Evolutionary conservation across 1,140 invertebrate genomes (phyloP), one percentile per base, ranked within the genome.

Genomic region (Zaprionus davidi): DNA sequence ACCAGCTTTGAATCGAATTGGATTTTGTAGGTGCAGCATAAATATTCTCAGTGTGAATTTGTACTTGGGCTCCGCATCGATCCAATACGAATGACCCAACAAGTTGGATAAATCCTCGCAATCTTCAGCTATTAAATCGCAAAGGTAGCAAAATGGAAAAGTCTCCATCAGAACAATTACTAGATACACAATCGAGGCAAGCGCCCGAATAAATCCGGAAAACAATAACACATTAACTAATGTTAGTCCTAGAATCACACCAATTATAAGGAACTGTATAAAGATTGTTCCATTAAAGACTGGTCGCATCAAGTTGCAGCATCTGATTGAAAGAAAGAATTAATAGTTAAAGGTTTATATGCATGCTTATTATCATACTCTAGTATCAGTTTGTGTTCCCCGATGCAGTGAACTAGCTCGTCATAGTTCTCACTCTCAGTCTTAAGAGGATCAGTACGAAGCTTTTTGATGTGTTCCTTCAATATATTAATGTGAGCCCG

Each of bases 351-450:
- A 13, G 31, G 5, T 31, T 13, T 46, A 5, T 20, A n/a, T 13
- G 4, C 11, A 55, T 11, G 15, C 13, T 57, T 4, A 15, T 28
- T 6, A 20, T 24, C 59, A 55, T 38, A 83, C 81, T 77, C 24
- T 5, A 83, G 20, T 15, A 83, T 79, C 2, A 26, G 46, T 0
- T 71, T 71, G 41, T 87, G 78, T 49, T 84, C 69, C 34, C 28
- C 57, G 24, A 87, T 88, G 59, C 78, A 79, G 24, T 15, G n/a
- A 13, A 87, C 84, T 24, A 87, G 55, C 3, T 81, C 68, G 13
- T 73, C 57, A 4, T 84, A 90, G 36, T 66, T 56, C 20, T 87
- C 53, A 7, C 46, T 17, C 20, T 88, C 70, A 5, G 56, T 69
- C 3, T 68, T 66, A 1, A 46, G 11, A 0, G 34, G 26, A 51